A percentile compares a stretch with the other conserved stretches of the same genome.
These are phyloP conservation scores for Micrastur ruficollis DNA, from an alignment of 2,797 vertebrate species.

Conservation along the genomic window DNA sequence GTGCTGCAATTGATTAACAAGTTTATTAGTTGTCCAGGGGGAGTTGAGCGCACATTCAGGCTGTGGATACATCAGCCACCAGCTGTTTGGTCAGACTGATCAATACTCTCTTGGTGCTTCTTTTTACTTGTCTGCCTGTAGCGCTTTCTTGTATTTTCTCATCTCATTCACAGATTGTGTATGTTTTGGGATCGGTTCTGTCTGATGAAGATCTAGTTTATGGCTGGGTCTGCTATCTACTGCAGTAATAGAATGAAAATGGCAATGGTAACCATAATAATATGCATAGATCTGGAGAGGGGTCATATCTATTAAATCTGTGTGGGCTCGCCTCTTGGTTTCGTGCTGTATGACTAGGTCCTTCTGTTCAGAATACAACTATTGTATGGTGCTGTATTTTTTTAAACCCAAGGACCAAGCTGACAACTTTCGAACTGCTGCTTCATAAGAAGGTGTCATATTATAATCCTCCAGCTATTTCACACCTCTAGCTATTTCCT, in stretches of 20 bases:
- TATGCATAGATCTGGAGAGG: not conserved
- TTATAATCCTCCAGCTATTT: constrained; percentile 50
- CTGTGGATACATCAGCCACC: not conserved
- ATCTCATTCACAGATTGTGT: not conserved
- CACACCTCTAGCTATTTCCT: constrained; percentile 39
- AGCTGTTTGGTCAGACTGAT: not conserved
- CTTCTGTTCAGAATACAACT: not conserved
- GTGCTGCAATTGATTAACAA: not conserved
- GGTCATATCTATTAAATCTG: not conserved
- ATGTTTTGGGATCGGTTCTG: not conserved
- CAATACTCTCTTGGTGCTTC: not conserved
- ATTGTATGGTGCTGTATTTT: not conserved
- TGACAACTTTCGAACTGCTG: not conserved
- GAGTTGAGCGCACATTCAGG: not conserved
- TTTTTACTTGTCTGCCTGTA: not conserved
- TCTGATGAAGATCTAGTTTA: not conserved
- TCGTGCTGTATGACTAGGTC: not conserved
- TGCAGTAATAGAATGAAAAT: not conserved
- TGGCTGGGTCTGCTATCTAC: not conserved
- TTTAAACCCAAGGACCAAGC: not conserved
- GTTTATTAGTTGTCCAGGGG: not conserved
- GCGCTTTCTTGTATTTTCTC: not conserved
- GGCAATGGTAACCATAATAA: not conserved
- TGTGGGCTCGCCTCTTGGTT: not conserved
- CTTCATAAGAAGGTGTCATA: constrained; percentile 36